Conservation (phyloP, 2,113 vertebrate genomes). For the Benthochromis sp. region DNA sequence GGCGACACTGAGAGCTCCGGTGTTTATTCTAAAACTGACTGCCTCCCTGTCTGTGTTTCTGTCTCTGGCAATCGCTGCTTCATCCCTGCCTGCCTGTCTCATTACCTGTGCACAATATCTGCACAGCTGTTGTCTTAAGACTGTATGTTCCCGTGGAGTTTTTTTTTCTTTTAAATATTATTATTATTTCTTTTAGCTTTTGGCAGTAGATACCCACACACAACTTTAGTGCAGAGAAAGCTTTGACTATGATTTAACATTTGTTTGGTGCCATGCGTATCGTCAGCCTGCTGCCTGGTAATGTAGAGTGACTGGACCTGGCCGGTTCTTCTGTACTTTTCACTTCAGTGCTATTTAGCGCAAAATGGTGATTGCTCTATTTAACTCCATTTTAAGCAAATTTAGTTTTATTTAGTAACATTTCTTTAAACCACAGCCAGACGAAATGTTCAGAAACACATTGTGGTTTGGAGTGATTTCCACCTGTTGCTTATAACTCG, state of each 20-base stretch:
- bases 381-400: constrained; percentile 22
- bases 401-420: not conserved
- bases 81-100: not conserved
- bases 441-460: not conserved
- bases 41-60: constrained; percentile 1
- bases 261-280: not conserved
- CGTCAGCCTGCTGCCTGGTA: not conserved
- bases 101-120: not conserved
- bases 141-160: not conserved
- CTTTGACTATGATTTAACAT: not conserved
- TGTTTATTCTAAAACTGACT: constrained; percentile 53
- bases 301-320: constrained; percentile 12
- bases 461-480: constrained; percentile 20
- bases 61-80: not conserved
- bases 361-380: constrained; percentile 6
- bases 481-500: constrained; percentile 15
- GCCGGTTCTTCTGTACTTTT: not conserved
- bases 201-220: not conserved
- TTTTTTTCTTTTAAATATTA: not conserved
- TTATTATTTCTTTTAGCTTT: not conserved
- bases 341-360: not conserved
- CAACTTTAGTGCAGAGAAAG: not conserved
- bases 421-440: constrained; percentile 13
- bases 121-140: not conserved
- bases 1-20: constrained; percentile 40